phyloP scores from a whole-genome alignment of 92 coral and sea anemone species.

The Epizoanthus illoricatus region DNA sequence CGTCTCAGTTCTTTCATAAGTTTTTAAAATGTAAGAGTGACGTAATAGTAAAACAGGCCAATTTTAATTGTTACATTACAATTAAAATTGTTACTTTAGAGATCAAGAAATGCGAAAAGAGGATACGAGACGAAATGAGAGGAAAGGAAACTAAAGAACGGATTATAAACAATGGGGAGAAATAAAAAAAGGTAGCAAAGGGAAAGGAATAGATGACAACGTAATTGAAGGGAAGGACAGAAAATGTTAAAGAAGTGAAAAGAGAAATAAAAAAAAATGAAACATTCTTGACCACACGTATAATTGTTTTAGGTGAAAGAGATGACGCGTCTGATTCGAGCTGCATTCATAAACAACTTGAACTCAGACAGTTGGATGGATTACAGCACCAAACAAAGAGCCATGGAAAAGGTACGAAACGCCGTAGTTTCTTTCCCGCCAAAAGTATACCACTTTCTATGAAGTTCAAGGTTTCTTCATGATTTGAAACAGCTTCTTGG shows the following conservation, averaged over 20 bases:
- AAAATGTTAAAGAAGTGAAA: not conserved
- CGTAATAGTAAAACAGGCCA: too few relatives aligned
- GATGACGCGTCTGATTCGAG: conserved; percentile 59
- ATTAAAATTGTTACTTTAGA: too few relatives aligned
- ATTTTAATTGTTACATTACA: too few relatives aligned
- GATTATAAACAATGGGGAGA: too few relatives aligned
- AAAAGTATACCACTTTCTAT: too few relatives aligned
- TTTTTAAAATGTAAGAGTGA: too few relatives aligned
- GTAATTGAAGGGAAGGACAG: not conserved
- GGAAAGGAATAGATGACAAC: not conserved
- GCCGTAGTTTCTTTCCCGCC: not conserved
- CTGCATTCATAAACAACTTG: conserved; percentile 56
- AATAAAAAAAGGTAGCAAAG: too few relatives aligned
- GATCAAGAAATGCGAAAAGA: not conserved
- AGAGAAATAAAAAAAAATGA: not conserved
- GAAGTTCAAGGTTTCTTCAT: too few relatives aligned
- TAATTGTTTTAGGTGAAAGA: conserved; percentile 50
- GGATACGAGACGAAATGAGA: not conserved
- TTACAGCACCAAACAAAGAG: conserved; percentile 34
- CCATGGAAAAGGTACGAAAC: conserved; percentile 52
- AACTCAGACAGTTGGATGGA: conserved; percentile 64
- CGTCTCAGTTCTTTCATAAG: too few relatives aligned
- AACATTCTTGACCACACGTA: not conserved
- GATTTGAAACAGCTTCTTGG: too few relatives aligned
- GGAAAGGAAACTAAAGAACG: not conserved